phyloP scores from a whole-genome alignment of 1,140 invertebrate species.

The Drosophila nikananu region DNA sequence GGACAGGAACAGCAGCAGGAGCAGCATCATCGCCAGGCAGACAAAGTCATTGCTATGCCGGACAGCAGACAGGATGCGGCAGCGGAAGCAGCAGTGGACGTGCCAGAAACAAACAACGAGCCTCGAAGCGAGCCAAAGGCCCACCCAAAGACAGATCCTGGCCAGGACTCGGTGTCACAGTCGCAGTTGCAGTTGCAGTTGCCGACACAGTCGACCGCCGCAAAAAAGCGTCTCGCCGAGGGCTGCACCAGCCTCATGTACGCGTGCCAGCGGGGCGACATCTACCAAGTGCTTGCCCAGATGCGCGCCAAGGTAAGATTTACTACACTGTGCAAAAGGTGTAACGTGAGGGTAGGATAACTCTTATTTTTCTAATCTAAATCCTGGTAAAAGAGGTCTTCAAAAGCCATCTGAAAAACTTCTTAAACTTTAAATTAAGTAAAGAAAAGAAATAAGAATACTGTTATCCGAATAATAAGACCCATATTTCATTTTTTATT shows the following conservation, averaged over 20 bases:
- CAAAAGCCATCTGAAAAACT: not conserved
- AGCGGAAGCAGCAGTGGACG: constrained; percentile 47
- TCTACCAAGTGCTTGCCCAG: constrained; percentile 86
- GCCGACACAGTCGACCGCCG: constrained; percentile 10
- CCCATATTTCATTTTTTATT: too few species aligned
- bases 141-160: constrained; percentile 13
- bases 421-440: not conserved
- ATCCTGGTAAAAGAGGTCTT: not conserved
- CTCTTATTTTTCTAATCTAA: not conserved
- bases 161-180: constrained; percentile 20
- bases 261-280: constrained; percentile 92
- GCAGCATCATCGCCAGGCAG: constrained; percentile 18
- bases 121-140: constrained; percentile 3
- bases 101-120: constrained; percentile 49
- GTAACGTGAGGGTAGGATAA: not conserved
- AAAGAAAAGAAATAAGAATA: not conserved
- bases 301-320: constrained; percentile 85
- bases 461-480: too few species aligned
- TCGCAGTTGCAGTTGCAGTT: constrained; percentile 15
- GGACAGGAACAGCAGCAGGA: not conserved
- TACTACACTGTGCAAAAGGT: not conserved
- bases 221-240: constrained; percentile 85
- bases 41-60: constrained; percentile 54
- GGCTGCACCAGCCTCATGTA: constrained; percentile 93
- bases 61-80: constrained; percentile 39